Conservation (phyloP, 2,113 vertebrate species). For the Lophura nycthemera region DNA sequence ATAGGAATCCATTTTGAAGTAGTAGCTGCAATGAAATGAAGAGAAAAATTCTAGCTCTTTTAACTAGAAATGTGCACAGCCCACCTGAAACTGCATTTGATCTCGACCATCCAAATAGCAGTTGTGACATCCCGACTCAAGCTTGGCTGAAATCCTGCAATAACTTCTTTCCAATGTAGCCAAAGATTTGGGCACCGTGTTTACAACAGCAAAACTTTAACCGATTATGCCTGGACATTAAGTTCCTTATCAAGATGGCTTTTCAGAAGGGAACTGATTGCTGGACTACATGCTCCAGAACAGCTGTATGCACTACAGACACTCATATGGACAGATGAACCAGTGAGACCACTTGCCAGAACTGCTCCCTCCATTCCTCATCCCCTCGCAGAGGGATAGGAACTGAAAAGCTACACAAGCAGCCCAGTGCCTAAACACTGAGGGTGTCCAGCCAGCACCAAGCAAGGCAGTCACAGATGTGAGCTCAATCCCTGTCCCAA, state of each 20-base stretch:
- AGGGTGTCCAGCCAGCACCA: rapidly evolving
- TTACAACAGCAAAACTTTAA: background rate
- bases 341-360: background rate
- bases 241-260: background rate
- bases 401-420: background rate
- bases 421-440: background rate
- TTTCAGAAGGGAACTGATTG: background rate
- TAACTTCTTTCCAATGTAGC: background rate
- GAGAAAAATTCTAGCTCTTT: background rate
- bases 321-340: rapidly evolving
- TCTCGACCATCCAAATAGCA: rapidly evolving
- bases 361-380: background rate
- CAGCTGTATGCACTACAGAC: rapidly evolving
- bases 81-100: background rate
- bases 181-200: background rate
- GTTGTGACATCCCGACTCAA: background rate
- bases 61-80: background rate
- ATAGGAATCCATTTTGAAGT: background rate
- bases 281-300: background rate
- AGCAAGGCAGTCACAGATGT: rapidly evolving
- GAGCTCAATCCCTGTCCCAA: rapidly evolving
- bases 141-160: background rate
- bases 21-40: background rate
- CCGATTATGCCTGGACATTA: background rate
- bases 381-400: background rate